phyloP scores from a whole-genome alignment of 2,113 vertebrate genomes.

The Pollimyrus isidori region DNA sequence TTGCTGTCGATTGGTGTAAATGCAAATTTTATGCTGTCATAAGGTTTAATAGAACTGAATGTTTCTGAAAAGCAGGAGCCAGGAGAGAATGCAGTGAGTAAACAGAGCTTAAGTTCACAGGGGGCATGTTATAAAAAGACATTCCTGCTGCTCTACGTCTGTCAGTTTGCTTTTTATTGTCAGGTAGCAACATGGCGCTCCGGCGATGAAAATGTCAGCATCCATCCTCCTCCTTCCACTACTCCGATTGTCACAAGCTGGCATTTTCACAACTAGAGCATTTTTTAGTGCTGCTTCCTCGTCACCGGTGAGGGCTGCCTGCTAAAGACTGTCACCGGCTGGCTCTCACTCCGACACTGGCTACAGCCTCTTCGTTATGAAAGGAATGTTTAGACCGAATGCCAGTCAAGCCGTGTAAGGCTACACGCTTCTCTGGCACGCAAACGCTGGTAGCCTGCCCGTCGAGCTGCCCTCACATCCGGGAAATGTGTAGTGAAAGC shows the following conservation, averaged over 20 bases:
- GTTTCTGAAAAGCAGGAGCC: background rate
- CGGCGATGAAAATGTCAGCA: background rate
- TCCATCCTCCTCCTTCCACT: background rate
- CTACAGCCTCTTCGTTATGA: background rate
- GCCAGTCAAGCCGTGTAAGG: background rate
- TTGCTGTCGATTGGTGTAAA: background rate
- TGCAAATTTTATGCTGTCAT: background rate
- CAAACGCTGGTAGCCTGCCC: background rate
- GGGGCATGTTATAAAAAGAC: background rate
- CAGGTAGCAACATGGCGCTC: background rate
- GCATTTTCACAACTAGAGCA: background rate
- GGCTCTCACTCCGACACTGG: background rate
- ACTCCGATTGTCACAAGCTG: background rate
- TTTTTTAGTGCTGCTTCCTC: background rate
- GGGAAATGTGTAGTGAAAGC: background rate
- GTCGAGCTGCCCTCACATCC: background rate
- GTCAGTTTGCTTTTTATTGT: slow-evolving; percentile 11
- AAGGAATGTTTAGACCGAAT: background rate
- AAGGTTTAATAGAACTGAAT: background rate
- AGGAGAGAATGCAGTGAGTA: background rate
- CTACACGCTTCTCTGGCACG: background rate
- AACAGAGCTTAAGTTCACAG: slow-evolving; percentile 1
- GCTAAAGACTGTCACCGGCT: background rate
- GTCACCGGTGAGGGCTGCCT: background rate
- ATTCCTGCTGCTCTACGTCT: background rate